Base-by-base conservation (phyloP, 2,888 invertebrate genomes). In the Cloeon dipterum region DNA sequence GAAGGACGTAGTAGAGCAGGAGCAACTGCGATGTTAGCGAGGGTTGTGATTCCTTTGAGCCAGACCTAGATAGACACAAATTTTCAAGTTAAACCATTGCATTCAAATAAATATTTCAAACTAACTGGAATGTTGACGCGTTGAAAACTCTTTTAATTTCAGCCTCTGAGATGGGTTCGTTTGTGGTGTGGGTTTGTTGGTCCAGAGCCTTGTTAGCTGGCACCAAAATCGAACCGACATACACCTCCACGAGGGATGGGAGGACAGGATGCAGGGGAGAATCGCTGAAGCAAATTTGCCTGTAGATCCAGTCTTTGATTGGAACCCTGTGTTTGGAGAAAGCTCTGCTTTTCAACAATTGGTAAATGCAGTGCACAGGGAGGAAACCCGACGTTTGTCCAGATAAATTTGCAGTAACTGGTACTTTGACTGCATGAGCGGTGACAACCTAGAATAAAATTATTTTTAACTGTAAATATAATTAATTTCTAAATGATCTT, bases 261-360 rank as follows among this genome's bases (percentile, higher is more conserved):
- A 94, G 66, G 2, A 91, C 83, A 0, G 91, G 82, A 59, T 96
- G 94, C 34, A 96, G 57, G 0, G 94, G 94, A n/a, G 81, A 71
- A 2, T 73, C 71, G 45, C 85, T 79, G 45, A 74, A 74, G 50
- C 86, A 82, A 39, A 94, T 79, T 61, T 96, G 94, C 45, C 73
- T 54, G 50, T 88, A 93, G 44, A 94, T 93, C 94, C 94, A 94
- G 49, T 76, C 82, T 58, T 89, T 91, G 5, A 94, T 91, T 0
- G 88, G 85, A 2, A 94, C 91, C 56, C 86, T 83, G 53, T 94
- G 86, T 54, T 93, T 94, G 0, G 89, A 82, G 54, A 94, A 94
- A 1, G 89, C 86, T 43, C 93, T 63, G 5, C 86, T 89, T 54
- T 91, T 91, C 11, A 96, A 61, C 32, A 94, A 60, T 52, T 94